phyloP scores from a whole-genome alignment of 2,113 vertebrate genomes.

The Chamaetylas fuelleborni region DNA sequence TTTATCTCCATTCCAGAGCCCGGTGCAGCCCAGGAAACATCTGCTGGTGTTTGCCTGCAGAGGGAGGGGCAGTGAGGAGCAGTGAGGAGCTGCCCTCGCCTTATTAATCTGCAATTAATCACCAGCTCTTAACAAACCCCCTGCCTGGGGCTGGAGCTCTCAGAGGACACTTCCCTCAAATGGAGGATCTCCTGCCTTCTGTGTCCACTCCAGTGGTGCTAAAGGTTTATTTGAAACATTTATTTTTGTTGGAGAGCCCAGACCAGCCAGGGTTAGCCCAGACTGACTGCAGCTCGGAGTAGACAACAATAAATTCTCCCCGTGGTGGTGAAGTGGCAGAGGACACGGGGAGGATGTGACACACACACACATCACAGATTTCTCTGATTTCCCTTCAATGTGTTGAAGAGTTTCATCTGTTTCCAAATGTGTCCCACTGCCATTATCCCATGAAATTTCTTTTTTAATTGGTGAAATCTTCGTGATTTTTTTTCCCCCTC shows the following conservation, averaged over 20 bases:
- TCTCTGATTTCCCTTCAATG: not conserved
- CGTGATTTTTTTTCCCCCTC: not conserved
- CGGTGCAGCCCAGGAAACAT: not conserved
- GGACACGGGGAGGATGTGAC: not conserved
- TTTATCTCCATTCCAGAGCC: not conserved
- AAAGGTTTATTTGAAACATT: not conserved
- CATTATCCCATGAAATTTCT: not conserved
- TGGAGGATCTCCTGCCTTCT: not conserved
- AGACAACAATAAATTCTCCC: not conserved
- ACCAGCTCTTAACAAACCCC: not conserved
- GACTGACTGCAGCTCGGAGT: not conserved
- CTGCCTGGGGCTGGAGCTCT: not conserved
- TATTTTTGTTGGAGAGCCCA: not conserved
- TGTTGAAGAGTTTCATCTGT: too few species aligned
- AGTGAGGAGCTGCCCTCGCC: not conserved
- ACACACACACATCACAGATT: rapidly evolving
- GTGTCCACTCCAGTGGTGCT: not conserved
- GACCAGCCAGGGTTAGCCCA: not conserved
- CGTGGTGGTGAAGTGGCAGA: not conserved
- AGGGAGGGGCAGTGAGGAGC: not conserved
- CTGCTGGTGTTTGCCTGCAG: not conserved
- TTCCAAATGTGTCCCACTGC: not conserved
- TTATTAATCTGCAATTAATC: not conserved
- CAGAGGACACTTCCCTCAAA: not conserved
- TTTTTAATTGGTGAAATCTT: not conserved